phyloP scores from a whole-genome alignment of 2,113 vertebrate genomes.

The Zapornia atra region DNA sequence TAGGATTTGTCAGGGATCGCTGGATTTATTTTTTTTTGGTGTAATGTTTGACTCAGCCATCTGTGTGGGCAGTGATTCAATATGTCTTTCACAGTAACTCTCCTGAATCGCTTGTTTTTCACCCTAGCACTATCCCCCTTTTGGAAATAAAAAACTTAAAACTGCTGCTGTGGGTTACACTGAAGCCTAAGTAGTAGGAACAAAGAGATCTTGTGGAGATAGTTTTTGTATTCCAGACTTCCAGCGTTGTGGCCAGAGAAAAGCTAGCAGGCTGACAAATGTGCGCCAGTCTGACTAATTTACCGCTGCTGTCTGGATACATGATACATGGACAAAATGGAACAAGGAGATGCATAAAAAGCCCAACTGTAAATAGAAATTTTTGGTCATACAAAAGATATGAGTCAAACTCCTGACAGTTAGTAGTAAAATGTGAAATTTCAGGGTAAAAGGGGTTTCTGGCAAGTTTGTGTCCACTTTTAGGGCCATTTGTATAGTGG shows the following conservation, averaged over 20 bases:
- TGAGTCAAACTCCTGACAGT: neutral
- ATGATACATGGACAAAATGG: neutral
- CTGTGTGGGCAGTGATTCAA: conserved; percentile 38
- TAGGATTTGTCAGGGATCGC: conserved; percentile 17
- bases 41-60: conserved; percentile 19
- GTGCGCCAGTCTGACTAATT: neutral
- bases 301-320: neutral
- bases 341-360: neutral
- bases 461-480: neutral
- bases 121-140: neutral
- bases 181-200: conserved; percentile 1
- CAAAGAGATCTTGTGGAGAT: conserved; percentile 18
- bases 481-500: neutral
- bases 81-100: conserved; percentile 15
- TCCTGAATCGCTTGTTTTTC: conserved; percentile 21
- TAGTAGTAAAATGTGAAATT: neutral
- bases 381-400: neutral
- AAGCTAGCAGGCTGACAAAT: neutral
- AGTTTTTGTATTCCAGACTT: neutral
- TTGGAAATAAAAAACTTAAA: neutral
- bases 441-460: neutral
- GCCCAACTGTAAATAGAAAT: neutral
- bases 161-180: neutral
- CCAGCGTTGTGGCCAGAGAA: neutral
- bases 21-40: neutral